phyloP scores from a whole-genome alignment of 2,113 vertebrate genomes.

The Vidua chalybeata region DNA sequence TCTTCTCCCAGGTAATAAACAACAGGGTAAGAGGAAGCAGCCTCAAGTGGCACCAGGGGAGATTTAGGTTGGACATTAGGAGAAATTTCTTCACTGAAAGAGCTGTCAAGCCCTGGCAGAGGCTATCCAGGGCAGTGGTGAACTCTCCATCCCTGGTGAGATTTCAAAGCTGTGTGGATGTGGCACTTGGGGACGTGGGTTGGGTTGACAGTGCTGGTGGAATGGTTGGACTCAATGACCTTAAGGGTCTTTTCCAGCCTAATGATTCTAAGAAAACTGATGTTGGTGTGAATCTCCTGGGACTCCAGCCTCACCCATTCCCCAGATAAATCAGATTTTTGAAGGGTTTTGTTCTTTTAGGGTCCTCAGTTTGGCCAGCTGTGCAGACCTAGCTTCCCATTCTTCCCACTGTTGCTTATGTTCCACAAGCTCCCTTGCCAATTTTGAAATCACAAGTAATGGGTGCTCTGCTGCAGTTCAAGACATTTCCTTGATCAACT shows the following conservation, averaged over 20 bases:
- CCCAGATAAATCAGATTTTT: background rate
- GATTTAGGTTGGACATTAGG: background rate
- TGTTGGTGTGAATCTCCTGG: background rate
- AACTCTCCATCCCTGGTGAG: background rate
- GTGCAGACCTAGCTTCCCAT: background rate
- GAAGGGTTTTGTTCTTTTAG: background rate
- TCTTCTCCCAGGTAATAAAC: too few species aligned
- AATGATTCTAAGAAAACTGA: background rate
- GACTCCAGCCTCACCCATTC: background rate
- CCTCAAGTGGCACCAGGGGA: background rate
- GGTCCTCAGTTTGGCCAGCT: background rate
- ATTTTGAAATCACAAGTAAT: background rate
- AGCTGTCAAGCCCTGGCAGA: background rate
- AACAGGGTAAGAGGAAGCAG: background rate
- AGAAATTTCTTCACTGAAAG: background rate
- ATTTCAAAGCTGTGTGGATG: fast-evolving
- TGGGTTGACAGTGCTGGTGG: background rate
- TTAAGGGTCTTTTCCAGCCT: background rate
- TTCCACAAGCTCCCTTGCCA: background rate
- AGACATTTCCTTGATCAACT: background rate
- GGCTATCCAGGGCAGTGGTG: background rate
- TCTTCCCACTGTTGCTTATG: background rate
- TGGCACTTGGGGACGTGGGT: background rate
- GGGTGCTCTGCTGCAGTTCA: background rate
- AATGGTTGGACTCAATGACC: background rate